phyloP scores from a whole-genome alignment of 92 coral and sea anemone genomes.

The Isaurus tuberculatus region DNA sequence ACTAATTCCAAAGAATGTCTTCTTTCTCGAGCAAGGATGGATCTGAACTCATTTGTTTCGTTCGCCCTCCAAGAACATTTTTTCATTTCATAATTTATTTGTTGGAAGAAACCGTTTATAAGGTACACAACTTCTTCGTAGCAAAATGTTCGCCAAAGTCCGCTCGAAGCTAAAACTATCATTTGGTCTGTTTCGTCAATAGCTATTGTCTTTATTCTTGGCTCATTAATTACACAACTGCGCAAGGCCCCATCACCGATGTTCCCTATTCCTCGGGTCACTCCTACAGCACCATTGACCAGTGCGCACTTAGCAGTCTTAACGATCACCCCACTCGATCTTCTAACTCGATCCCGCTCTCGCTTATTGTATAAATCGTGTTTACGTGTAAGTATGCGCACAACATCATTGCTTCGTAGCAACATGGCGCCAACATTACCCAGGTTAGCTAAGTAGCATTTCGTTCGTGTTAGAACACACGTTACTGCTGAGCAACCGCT shows the following conservation, averaged over 20 bases:
- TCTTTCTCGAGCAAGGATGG: background rate
- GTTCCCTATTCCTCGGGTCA: conserved; percentile 97
- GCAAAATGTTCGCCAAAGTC: conserved; percentile 91
- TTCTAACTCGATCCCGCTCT: conserved; percentile 92
- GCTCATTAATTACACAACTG: conserved; percentile 89
- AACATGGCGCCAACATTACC: conserved; percentile 90
- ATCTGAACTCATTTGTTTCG: background rate
- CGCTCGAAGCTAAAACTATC: conserved; percentile 87
- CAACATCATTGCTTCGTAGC: conserved; percentile 77
- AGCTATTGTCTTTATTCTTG: conserved; percentile 64
- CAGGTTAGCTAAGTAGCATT: conserved; percentile 85
- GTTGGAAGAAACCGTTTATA: conserved; percentile 83
- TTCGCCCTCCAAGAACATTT: background rate
- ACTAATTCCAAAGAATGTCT: background rate
- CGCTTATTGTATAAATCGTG: conserved; percentile 94
- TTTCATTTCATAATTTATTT: conserved; percentile 63
- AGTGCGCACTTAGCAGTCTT: conserved; percentile 95
- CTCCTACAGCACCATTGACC: conserved; percentile 90
- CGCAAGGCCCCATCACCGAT: conserved; percentile 87
- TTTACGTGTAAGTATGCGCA: conserved; percentile 80
- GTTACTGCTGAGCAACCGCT: conserved; percentile 99
- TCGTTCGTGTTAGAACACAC: conserved; percentile 76
- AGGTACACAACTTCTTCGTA: conserved; percentile 81
- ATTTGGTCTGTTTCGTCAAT: conserved; percentile 77
- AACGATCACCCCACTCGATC: conserved; percentile 83